Evolutionary conservation across 2,113 vertebrate genomes (phyloP), one percentile per base, ranked within the genome.

Genomic region (Triplophysa dalaica): DNA sequence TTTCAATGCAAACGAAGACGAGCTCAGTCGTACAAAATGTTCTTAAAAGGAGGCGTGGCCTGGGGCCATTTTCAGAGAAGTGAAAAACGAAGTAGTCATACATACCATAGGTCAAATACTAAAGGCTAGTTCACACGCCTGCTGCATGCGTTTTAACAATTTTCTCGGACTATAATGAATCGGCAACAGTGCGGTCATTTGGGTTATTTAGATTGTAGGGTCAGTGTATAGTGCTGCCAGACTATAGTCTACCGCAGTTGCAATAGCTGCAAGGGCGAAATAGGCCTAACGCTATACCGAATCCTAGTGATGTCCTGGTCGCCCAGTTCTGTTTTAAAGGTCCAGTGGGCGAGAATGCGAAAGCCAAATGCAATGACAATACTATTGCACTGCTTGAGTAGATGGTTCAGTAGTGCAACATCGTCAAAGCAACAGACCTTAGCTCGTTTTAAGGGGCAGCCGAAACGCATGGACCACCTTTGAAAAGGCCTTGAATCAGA

Each of bases 341-440:
- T 70, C 48, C 64, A 64, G 26, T 38, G 52, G 74, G 63, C n/a
- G 86, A 80, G 29, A 62, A 79, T 69, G 86, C 91, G 89, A 93
- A 94, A 93, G 94, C 92, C 94, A 89, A 90, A 95, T 95, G 95
- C 95, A 94, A 95, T 96, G 95, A 97, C 95, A 97, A 96, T 96
- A 96, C 94, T 95, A 95, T 97, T 97, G 95, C 95, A 97, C 95
- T 97, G 95, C 95, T 96, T 95, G 90, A 93, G 91, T 90, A 91
- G 93, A 94, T 93, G 92, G 93, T 91, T 96, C 95, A 97, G 95
- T 97, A 97, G 95, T 96, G 95, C 95, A 96, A 97, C 94, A 95
- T 92, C 91, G 95, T 96, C 95, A 97, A 92, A 95, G 95, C 95
- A 92, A 88, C 90, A 92, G 94, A 94, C 95, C 91, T 93, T 92